Base-by-base conservation (phyloP, 2,113 vertebrate genomes). In the Arenaria interpres region DNA sequence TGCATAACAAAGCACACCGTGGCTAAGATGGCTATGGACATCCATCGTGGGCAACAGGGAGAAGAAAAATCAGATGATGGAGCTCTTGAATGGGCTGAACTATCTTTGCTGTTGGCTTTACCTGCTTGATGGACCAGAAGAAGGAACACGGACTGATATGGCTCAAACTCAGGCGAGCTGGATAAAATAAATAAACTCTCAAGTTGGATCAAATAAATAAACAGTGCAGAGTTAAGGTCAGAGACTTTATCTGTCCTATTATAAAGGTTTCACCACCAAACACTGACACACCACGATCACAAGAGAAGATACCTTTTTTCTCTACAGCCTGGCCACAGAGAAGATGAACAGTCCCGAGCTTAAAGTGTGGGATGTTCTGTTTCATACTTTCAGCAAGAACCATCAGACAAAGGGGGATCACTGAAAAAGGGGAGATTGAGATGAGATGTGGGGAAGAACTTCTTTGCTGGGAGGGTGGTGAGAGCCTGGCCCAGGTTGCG, bases 1-100 rank as follows among this genome's bases (percentile, higher is more conserved):
- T 5, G 30, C 1, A 2, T 4, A 67, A 21, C 11, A 28, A 56
- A 0, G 10, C 14, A 10, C 48, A 56, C 30, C 5, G 2, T 0
- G 45, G 37, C 13, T 9, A 51, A 33, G 15, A 57, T 50, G 3
- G 7, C 7, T 50, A 64, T 0, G 5, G 32, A 43, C 57, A 32
- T 5, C 32, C 12, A 19, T 43, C 2, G 2, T 5, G 32, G 32
- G 32, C 48, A 71, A 64, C 14, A 6, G 50, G 41, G 28, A 37
- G 28, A 25, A 71, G 32, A 57, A 32, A 27, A 57, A 30, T 15
- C 17, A 37, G 32, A n/a, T 27, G 22, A 27, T 23, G 43, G 32
- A 37, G 66, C 35, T 51, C 32, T 6, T 24, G n/a, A 45, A 48
- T 22, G 48, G 11, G 24, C 46, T 62, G 39, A 76, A 30, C 16